Conservation (phyloP, 2,113 vertebrate species). For the Heloderma charlesbogerti region DNA sequence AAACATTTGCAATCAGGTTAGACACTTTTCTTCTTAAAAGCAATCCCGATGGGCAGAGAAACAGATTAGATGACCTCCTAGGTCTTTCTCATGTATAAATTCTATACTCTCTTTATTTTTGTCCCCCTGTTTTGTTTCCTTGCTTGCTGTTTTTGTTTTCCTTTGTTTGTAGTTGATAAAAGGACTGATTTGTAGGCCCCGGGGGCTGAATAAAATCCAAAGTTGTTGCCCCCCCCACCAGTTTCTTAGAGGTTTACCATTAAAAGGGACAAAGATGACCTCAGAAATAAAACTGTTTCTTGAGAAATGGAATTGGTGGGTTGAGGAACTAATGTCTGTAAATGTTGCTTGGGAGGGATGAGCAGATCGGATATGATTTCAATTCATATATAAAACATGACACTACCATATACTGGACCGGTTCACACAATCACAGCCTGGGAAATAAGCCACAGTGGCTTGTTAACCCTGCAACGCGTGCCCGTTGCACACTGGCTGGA, state of each 20-base stretch:
- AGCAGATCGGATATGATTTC: neutral
- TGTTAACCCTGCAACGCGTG: no score
- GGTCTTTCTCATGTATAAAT: constrained; percentile 35
- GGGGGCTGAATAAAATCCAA: neutral
- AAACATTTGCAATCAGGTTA: constrained; percentile 5
- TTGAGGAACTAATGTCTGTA: neutral
- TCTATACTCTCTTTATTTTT: neutral
- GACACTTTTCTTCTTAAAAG: neutral
- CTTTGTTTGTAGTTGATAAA: neutral
- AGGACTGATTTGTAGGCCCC: constrained; percentile 13
- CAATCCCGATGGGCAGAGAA: constrained; percentile 33
- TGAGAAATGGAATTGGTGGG: neutral
- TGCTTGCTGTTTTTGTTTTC: neutral
- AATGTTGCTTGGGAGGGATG: neutral
- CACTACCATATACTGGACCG: neutral
- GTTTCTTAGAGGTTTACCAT: neutral
- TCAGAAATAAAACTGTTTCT: neutral
- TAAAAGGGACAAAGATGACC: neutral
- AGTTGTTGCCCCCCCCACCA: neutral
- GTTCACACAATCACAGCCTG: no score
- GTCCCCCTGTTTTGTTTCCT: neutral
- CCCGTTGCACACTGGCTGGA: no score
- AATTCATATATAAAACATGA: neutral
- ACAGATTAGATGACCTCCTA: constrained; percentile 26
- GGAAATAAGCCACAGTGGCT: no score